These are phyloP conservation scores for Eulemur rubriventer DNA, from an alignment of 2,797 vertebrate genomes.

Conservation along the genomic window DNA sequence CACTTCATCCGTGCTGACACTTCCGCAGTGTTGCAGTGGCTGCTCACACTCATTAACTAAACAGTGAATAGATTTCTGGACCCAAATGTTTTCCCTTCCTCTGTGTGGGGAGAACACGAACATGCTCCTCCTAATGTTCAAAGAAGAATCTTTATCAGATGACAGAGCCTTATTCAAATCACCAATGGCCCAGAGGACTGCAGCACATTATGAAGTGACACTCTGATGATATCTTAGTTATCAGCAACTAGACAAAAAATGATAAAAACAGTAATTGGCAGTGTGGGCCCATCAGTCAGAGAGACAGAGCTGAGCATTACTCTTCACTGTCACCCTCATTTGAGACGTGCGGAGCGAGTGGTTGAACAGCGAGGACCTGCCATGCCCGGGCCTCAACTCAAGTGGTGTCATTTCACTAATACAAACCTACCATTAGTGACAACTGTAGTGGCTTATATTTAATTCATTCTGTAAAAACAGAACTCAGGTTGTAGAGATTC, in stretches of 20 bases:
- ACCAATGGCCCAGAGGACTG: rapidly evolving
- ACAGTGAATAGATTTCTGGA: rapidly evolving
- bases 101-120: not conserved
- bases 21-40: rapidly evolving
- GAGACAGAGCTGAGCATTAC: rapidly evolving
- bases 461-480: not conserved
- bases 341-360: rapidly evolving
- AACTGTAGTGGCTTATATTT: rapidly evolving
- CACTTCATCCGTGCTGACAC: rapidly evolving
- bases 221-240: not conserved
- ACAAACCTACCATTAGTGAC: rapidly evolving
- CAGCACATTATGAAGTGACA: rapidly evolving
- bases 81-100: not conserved
- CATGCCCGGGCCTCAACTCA: rapidly evolving
- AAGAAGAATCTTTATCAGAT: not conserved
- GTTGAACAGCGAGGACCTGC: rapidly evolving
- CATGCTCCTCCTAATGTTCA: rapidly evolving
- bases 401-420: not conserved
- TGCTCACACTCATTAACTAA: rapidly evolving
- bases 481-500: not conserved
- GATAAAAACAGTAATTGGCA: not conserved
- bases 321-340: not conserved
- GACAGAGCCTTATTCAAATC: not conserved
- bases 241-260: not conserved
- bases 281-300: rapidly evolving